Base-by-base conservation (phyloP, 2,113 vertebrate species). In the Tachycineta bicolor region DNA sequence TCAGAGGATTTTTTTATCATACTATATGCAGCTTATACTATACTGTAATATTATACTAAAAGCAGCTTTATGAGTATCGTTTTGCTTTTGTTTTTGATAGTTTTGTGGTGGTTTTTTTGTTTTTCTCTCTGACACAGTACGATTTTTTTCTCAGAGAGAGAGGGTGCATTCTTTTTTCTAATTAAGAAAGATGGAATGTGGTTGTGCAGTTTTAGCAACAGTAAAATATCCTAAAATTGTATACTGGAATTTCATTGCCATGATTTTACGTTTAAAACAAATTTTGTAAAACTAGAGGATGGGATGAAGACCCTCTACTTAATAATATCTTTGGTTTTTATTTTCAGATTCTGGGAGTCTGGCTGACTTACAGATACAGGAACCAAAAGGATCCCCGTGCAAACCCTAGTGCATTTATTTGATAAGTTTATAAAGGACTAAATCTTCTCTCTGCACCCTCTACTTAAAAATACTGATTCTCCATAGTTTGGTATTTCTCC, bases 401-500 rank as follows among this genome's bases (percentile, higher is more conserved):
- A 80, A 99, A 99, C 84, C 99, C 99, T 4, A 99, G 99, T 87
- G 99, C 99, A 58, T 99, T 99, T 95, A 99, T 99, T 93, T 99
- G 98, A 98, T 75, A 86, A 92, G 37, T 60, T 89, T 88, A 64
- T 73, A 56, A 82, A 96, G 64, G 92, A 97, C 87, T 96, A 39
- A 83, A 76, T 53, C 37, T 67, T 93, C 44, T 89, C 34, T 94
- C 39, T 92, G 93, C 58, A 74, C 89, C 58, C 14, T 87, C 89
- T 89, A 56, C 96, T 96, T 96, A 96, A 90, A 91, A 96, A 88
- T 96, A 96, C 74, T 89, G 96, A 85, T 97, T 97, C 89, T 92
- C 26, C 55, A 15, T 71, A 89, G 64, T 83, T 93, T 71, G 86
- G 49, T 92, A 79, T 91, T 94, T 96, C 47, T 74, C 29, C n/a